Evolutionary conservation across 2,888 invertebrate species (phyloP).

Genomic region (Molanna angustata): DNA sequence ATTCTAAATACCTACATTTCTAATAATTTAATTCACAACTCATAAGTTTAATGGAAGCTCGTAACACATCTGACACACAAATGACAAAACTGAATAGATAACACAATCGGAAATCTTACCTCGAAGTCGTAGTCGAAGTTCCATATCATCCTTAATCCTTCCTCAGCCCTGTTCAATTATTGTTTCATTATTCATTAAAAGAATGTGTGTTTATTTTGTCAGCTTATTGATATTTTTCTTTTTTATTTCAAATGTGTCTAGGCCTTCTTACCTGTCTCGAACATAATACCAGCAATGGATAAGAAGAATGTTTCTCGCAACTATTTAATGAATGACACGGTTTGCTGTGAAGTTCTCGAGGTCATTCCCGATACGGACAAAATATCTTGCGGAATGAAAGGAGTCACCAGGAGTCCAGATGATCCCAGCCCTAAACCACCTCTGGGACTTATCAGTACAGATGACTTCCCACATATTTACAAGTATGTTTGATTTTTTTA

Average conservation of each 20-base stretch:
- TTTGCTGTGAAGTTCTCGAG: constrained; percentile 86
- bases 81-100: no score
- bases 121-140: no score
- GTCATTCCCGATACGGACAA: constrained; percentile 84
- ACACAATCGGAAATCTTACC: no score
- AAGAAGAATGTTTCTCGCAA: constrained; percentile 74
- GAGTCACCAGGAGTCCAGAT: constrained; percentile 65
- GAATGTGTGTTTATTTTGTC: background rate
- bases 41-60: no score
- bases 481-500: constrained; percentile 61
- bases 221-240: background rate
- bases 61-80: no score
- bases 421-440: constrained; percentile 70
- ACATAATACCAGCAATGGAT: constrained; percentile 75
- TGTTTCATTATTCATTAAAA: background rate
- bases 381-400: constrained; percentile 85
- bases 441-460: constrained; percentile 78
- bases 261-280: constrained; percentile 67
- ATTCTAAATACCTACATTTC: no score
- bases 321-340: constrained; percentile 79
- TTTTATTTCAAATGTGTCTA: constrained; percentile 37
- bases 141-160: no score
- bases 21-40: no score
- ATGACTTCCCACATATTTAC: constrained; percentile 79
- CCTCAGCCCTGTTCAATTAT: no score